phyloP scores from a whole-genome alignment of 2,113 vertebrate species.

The Cyprinodon brontotheroides region DNA sequence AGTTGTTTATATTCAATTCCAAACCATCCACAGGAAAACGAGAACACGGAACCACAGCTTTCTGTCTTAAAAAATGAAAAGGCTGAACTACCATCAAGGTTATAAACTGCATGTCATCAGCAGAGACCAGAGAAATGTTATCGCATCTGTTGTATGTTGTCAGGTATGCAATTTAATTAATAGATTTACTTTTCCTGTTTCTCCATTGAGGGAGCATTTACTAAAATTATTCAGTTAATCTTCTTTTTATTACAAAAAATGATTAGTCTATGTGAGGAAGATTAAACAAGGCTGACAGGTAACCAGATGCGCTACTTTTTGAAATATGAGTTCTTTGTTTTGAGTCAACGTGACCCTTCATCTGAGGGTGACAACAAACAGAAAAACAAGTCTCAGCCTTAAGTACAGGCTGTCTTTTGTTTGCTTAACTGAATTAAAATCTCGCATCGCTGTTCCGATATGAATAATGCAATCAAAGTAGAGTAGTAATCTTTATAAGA shows the following conservation, averaged over 20 bases:
- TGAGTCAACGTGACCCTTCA: neutral
- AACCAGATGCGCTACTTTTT: neutral
- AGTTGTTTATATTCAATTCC: no score
- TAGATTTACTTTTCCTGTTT: neutral
- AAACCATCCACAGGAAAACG: no score
- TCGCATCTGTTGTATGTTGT: neutral
- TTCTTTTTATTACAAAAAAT: neutral
- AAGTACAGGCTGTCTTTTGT: neutral
- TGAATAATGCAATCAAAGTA: neutral
- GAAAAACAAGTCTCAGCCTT: no score
- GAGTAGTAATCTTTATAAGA: neutral
- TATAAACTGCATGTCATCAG: no score
- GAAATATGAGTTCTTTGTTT: slow-evolving; percentile 20
- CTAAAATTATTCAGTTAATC: neutral
- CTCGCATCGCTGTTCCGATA: neutral
- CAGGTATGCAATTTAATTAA: no score
- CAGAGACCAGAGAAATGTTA: neutral
- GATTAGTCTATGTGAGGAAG: neutral
- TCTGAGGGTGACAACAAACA: neutral
- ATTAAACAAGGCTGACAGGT: neutral
- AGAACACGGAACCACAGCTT: no score
- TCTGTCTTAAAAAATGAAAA: no score
- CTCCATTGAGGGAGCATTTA: neutral
- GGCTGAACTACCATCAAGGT: no score
- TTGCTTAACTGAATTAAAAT: neutral